Evolutionary conservation across 2,888 invertebrate species (phyloP), one percentile per base, ranked within the genome.

Genomic region (Chymomyza amoena): DNA sequence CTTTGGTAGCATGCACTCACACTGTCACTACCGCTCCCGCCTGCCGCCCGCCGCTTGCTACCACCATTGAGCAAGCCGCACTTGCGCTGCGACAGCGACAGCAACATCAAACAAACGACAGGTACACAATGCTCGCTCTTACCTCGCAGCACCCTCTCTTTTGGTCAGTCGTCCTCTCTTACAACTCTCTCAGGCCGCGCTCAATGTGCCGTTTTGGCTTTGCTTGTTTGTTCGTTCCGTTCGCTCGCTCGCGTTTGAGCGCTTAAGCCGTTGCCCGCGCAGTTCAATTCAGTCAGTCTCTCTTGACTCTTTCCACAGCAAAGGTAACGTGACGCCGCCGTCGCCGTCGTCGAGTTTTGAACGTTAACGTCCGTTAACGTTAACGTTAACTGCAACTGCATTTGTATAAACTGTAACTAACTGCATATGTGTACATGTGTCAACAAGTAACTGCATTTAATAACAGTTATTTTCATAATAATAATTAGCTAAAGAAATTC

Each of bases 31-130:
- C 7, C 32, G 1, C 32, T 32, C 32, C 32, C 32, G 32, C 32
- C 32, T 32, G 32, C 32, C 32, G 7, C 4, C 32, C 2, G 32
- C 32, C 32, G 9, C 32, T 9, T 9, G 32, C n/a, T 16, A 0
- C n/a, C 51, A 4, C 68, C 51, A 66, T 78, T 80, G 78, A 80
- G 81, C 83, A 75, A 71, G 84, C 81, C 88, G 84, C 83, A 83
- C 83, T 79, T 79, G 79, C 79, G 79, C 79, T 81, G 69, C 79
- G 65, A 67, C 68, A 60, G 68, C 72, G 9, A 10, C 68, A 60
- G 68, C 72, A 5, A 10, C 51, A 51, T 51, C 51, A 51, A 51
- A 66, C 77, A 66, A 65, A 70, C 66, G 81, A 87, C 82, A 83
- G 88, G 88, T 83, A 87, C 62, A 68, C 68, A 32, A 16, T 28